These are phyloP conservation scores for Caenorhabditis remanei DNA, from an alignment of 1,140 invertebrate genomes.

Conservation along the genomic window DNA sequence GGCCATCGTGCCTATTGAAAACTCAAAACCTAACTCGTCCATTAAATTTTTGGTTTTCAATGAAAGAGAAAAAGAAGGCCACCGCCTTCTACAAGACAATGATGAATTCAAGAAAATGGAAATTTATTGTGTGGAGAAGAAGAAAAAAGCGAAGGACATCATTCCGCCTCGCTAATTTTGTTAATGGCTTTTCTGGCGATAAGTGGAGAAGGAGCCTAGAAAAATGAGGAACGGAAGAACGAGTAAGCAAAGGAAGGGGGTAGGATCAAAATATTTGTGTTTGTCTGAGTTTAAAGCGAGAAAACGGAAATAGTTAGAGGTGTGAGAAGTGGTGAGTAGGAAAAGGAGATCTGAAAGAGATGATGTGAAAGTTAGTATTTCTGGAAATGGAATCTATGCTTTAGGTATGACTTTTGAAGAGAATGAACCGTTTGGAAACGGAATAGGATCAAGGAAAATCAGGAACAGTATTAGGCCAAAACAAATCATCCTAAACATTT, in stretches of 20 bases:
- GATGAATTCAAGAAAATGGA: too few species aligned
- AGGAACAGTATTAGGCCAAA: too few species aligned
- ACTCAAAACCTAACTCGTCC: conserved; percentile 54
- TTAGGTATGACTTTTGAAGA: too few species aligned
- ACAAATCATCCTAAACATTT: too few species aligned
- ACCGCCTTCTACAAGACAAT: neutral
- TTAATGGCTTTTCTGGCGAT: conserved; percentile 29
- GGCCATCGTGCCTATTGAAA: conserved; percentile 12
- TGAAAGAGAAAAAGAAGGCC: neutral
- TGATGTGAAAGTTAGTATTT: neutral
- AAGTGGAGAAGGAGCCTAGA: neutral
- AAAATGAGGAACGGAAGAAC: conserved; percentile 20
- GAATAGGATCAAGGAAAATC: too few species aligned
- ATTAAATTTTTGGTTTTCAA: neutral
- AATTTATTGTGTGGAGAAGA: neutral
- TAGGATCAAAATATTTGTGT: conserved; percentile 37
- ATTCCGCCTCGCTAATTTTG: conserved; percentile 52
- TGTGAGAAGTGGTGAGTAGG: neutral
- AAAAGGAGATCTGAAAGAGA: neutral
- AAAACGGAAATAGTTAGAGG: neutral
- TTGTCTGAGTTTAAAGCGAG: neutral
- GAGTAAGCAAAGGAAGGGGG: neutral
- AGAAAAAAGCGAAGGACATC: conserved; percentile 38
- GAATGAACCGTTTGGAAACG: too few species aligned
- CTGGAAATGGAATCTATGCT: too few species aligned